A percentile compares a stretch with the other conserved stretches of the same genome.
Conservation (phyloP, 2,888 invertebrate genomes). For the Sesamia inferens region DNA sequence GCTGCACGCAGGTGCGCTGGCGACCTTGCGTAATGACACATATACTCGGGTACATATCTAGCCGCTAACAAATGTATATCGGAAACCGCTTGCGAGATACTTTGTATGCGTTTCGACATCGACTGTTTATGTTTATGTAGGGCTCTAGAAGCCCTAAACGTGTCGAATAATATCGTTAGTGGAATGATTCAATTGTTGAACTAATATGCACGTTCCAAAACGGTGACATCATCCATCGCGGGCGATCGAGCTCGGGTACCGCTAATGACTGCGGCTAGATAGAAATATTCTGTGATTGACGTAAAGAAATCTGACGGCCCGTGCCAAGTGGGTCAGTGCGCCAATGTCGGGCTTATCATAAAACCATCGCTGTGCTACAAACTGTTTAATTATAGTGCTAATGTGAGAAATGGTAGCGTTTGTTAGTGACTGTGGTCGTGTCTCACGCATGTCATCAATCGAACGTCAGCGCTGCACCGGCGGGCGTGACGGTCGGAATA, state of each 20-base stretch:
- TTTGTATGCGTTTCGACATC: slow-evolving; percentile 80
- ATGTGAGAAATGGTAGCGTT: slow-evolving; percentile 69
- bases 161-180: slow-evolving; percentile 65
- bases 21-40: slow-evolving; percentile 88
- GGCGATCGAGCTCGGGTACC: slow-evolving; percentile 50
- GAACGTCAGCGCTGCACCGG: slow-evolving; percentile 75
- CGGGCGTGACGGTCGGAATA: slow-evolving; percentile 81
- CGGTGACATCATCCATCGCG: slow-evolving; percentile 80
- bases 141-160: slow-evolving; percentile 67
- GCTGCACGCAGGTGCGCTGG: slow-evolving; percentile 82
- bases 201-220: slow-evolving; percentile 70
- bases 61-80: slow-evolving; percentile 81
- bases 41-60: slow-evolving; percentile 77
- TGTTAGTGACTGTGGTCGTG: slow-evolving; percentile 63
- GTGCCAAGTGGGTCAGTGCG: slow-evolving; percentile 87
- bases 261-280: slow-evolving; percentile 70
- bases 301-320: slow-evolving; percentile 76
- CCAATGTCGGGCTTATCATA: slow-evolving; percentile 86
- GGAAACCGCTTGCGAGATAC: slow-evolving; percentile 85
- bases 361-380: slow-evolving; percentile 70
- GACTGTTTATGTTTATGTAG: slow-evolving; percentile 66
- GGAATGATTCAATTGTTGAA: slow-evolving; percentile 69
- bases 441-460: slow-evolving; percentile 81
- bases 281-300: slow-evolving; percentile 81
- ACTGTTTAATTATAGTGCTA: slow-evolving; percentile 74